A percentile compares a stretch with the other conserved stretches of the same genome.
Conservation (phyloP, 2,888 invertebrate genomes). For the Watsonalla cultraria region DNA sequence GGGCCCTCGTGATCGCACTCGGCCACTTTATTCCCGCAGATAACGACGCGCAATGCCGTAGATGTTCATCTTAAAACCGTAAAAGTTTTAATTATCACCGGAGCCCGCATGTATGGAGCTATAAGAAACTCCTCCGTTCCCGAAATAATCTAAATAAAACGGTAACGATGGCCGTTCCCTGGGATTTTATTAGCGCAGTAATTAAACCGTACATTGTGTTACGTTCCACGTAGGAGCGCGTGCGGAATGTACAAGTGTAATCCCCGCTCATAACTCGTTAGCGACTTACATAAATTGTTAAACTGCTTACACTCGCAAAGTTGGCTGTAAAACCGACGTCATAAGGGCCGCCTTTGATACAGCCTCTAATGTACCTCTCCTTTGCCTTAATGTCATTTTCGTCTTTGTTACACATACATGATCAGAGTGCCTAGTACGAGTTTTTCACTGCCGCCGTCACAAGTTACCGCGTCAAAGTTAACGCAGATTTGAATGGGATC, state of each 20-base stretch:
- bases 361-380: background rate
- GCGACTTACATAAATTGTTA: slow-evolving; percentile 1
- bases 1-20: background rate
- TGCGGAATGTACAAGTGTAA: slow-evolving; percentile 1
- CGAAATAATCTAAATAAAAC: background rate
- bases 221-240: background rate
- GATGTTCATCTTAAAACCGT: background rate
- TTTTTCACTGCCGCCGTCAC: too few species aligned
- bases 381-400: background rate
- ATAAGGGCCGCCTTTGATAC: background rate
- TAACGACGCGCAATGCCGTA: background rate
- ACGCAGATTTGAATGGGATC: too few species aligned
- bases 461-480: too few species aligned
- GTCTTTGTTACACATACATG: background rate
- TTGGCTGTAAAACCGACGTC: background rate
- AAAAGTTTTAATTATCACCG: background rate
- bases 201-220: slow-evolving; percentile 20
- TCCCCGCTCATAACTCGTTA: slow-evolving; percentile 2
- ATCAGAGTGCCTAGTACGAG: too few species aligned
- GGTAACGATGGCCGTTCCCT: background rate
- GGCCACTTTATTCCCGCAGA: background rate
- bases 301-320: slow-evolving; percentile 2
- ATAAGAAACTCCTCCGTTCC: background rate
- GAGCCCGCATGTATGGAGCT: background rate
- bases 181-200: slow-evolving; percentile 22